These are phyloP conservation scores for Drosophila subquinaria DNA, from an alignment of 2,888 invertebrate genomes.

Conservation along the genomic window DNA sequence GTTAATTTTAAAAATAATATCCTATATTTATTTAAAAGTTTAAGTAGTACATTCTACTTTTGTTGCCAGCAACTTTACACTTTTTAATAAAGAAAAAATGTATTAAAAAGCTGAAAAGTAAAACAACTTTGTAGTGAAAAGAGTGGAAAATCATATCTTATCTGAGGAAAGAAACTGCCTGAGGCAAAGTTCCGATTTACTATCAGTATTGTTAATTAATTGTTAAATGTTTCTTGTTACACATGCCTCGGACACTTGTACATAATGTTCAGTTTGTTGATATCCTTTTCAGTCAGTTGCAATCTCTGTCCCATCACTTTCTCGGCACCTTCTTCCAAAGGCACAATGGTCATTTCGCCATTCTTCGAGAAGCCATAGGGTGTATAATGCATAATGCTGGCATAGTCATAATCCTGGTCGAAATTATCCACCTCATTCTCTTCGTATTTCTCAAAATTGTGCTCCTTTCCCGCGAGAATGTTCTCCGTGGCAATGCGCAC, in stretches of 20 bases:
- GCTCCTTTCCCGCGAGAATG: constrained; percentile 87
- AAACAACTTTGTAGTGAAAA: no score
- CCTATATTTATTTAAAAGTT: no score
- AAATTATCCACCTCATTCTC: constrained; percentile 87
- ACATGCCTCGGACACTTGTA: constrained; percentile 50
- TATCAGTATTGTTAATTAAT: not conserved
- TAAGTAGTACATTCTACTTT: no score
- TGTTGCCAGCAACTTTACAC: no score
- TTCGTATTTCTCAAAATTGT: constrained; percentile 89
- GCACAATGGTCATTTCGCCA: constrained; percentile 88
- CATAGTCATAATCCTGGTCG: constrained; percentile 90
- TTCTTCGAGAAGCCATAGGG: constrained; percentile 90
- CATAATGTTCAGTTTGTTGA: constrained; percentile 59
- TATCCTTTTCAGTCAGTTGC: constrained; percentile 51
- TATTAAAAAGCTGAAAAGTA: not conserved
- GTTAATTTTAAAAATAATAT: no score
- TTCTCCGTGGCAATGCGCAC: constrained; percentile 86
- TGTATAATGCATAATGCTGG: constrained; percentile 92
- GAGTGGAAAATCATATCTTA: not conserved
- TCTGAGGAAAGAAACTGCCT: not conserved
- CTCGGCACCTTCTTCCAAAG: constrained; percentile 76
- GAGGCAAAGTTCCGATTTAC: not conserved
- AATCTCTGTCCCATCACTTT: constrained; percentile 55
- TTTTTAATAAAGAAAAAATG: no score
- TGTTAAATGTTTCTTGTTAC: not conserved